These are phyloP conservation scores for Cephalopterus ornatus DNA, from an alignment of 2,113 vertebrate genomes.

Conservation along the genomic window DNA sequence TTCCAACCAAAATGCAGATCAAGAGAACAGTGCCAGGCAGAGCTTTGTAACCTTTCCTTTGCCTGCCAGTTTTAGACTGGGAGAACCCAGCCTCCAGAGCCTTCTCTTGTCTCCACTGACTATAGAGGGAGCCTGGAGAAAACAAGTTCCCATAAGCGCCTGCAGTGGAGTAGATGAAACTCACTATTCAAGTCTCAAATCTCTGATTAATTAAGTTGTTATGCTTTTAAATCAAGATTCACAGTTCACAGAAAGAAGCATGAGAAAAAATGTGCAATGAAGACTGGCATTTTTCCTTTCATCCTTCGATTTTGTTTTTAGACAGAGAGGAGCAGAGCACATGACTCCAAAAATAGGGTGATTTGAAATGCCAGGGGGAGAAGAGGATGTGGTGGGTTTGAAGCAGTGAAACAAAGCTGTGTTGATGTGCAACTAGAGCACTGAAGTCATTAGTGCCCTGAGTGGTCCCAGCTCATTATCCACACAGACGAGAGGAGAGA, in stretches of 20 bases:
- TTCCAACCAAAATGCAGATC: background rate
- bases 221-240: background rate
- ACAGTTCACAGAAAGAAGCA: background rate
- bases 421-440: too few species aligned
- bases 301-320: background rate
- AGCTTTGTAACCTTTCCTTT: background rate
- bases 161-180: background rate
- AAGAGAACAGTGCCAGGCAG: background rate
- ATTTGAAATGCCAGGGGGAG: background rate
- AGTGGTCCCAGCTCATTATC: too few species aligned
- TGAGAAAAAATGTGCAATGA: background rate
- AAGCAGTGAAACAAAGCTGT: too few species aligned
- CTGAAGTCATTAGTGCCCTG: too few species aligned
- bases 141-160: background rate
- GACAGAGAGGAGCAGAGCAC: background rate
- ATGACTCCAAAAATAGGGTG: background rate
- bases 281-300: background rate
- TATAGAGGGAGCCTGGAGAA: background rate
- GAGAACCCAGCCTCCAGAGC: background rate
- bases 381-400: too few species aligned
- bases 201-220: background rate
- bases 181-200: background rate
- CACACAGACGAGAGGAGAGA: too few species aligned
- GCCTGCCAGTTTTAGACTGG: background rate
- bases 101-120: background rate